Base-by-base conservation (phyloP, 2,113 vertebrate species). In the Esox niger region DNA sequence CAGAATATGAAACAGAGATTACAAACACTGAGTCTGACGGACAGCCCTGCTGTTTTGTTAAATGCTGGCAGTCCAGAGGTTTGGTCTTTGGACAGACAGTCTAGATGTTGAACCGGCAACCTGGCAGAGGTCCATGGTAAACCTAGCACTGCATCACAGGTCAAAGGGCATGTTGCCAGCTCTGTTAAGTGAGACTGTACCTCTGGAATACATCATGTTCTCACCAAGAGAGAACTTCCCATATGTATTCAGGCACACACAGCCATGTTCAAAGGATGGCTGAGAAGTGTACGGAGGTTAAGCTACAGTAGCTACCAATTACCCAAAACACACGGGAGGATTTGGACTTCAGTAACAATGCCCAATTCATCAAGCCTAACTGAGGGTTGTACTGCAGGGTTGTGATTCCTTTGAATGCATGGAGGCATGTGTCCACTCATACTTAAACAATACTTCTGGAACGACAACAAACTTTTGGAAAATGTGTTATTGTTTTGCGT, bases 21-120 rank as follows among this genome's bases (percentile, higher is more conserved):
- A 27, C 30, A 63, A 6, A 33, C 4, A 21, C 3, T 26, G 38
- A 26, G 9, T 20, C 20, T 49, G 6, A 54, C 60, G 8, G 3
- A 27, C 6, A 1, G 55, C 25, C 23, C 8, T n/a, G 6, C 20
- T 66, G 57, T 65, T 73, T 62, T 38, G 65, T 69, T 58, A 56
- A 55, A 70, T 33, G 13, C 31, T 0, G 29, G 38, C 56, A 38
- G 57, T 27, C 64, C 55, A 17, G 2, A 61, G 61, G 78, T 66
- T 80, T 87, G 84, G 84, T 75, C 88, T 88, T 88, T 90, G 87
- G 82, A 85, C 88, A 73, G 74, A 38, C 64, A 32, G 70, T 74
- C 67, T 62, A 63, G 55, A 68, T 64, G 43, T 49, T 62, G 66
- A 62, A 49, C 58, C 27, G 7, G 47, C 65, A 46, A 23, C 4